Conservation (phyloP, 1,140 invertebrate species). For the Dendroctonus valens region DNA sequence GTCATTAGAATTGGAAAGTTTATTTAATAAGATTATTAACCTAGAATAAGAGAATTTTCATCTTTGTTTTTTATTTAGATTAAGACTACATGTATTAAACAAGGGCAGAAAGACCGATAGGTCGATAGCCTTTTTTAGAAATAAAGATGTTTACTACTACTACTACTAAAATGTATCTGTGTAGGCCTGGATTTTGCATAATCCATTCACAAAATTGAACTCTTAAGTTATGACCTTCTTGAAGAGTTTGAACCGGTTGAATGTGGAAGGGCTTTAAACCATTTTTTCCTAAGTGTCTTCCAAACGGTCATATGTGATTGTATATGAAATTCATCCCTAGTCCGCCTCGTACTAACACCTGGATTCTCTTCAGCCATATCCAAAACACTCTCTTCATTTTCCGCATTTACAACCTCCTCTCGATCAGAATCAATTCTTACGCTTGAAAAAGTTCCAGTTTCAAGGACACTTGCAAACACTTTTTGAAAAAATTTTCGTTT, state of each 20-base stretch:
- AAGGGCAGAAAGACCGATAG: too few species aligned
- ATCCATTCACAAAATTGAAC: conserved; percentile 13
- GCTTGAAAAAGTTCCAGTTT: conserved; percentile 17
- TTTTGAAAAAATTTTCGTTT: conserved; percentile 9
- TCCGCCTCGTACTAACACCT: conserved; percentile 10
- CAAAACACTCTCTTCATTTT: conserved; percentile 13
- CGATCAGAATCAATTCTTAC: conserved; percentile 9
- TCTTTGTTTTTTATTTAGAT: too few species aligned
- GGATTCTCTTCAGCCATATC: conserved; percentile 6
- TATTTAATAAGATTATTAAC: too few species aligned
- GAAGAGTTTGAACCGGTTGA: conserved; percentile 1
- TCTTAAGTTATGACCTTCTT: conserved; percentile 16
- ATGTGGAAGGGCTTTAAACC: conserved; percentile 9
- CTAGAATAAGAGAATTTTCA: too few species aligned
- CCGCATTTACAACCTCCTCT: neutral
- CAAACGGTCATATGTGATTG: conserved; percentile 1
- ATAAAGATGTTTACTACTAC: too few species aligned
- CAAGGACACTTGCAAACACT: neutral
- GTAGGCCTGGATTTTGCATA: conserved; percentile 9
- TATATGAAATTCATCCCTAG: conserved; percentile 2
- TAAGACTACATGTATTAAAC: too few species aligned
- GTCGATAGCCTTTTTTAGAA: too few species aligned
- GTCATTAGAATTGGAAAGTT: too few species aligned
- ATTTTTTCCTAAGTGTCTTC: neutral
- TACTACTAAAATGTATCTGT: conserved; percentile 17